phyloP scores from a whole-genome alignment of 2,888 invertebrate species.

The Leistus spinibarbis region DNA sequence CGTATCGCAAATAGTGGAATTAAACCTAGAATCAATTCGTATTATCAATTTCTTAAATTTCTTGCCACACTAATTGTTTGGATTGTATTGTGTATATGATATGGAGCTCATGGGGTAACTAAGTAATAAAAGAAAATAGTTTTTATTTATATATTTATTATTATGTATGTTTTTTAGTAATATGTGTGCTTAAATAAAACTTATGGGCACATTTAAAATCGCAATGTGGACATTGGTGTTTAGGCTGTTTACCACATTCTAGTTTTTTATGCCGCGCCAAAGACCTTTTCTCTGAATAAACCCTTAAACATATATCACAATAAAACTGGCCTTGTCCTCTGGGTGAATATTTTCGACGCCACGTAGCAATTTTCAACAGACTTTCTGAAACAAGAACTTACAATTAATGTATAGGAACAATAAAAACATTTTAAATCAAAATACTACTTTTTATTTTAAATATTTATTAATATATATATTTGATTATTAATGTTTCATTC shows the following conservation, averaged over 20 bases:
- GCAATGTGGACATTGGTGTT: slow-evolving; percentile 50
- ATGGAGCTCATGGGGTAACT: too few species aligned
- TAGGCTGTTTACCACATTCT: slow-evolving; percentile 61
- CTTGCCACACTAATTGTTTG: too few species aligned
- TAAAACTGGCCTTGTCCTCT: slow-evolving; percentile 4
- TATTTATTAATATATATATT: neutral
- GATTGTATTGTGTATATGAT: too few species aligned
- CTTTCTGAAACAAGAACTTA: slow-evolving; percentile 14
- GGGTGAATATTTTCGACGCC: slow-evolving; percentile 2
- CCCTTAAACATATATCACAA: slow-evolving; percentile 59
- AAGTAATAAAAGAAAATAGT: too few species aligned
- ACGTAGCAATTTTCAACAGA: slow-evolving; percentile 9
- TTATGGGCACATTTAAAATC: slow-evolving; percentile 52
- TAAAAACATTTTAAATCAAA: neutral
- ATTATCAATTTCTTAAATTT: neutral
- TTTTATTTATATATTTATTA: neutral
- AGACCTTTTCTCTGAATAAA: slow-evolving; percentile 63
- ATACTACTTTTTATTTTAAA: neutral
- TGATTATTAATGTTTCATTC: slow-evolving; percentile 53
- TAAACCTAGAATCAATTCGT: neutral
- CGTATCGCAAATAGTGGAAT: neutral
- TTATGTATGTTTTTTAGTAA: slow-evolving; percentile 11
- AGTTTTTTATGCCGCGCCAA: slow-evolving; percentile 61
- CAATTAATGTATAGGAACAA: neutral
- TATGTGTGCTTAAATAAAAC: slow-evolving; percentile 53